Evolutionary conservation across 2,797 vertebrate species (phyloP), one percentile per base, ranked within the genome.

Genomic region (Channa striata): DNA sequence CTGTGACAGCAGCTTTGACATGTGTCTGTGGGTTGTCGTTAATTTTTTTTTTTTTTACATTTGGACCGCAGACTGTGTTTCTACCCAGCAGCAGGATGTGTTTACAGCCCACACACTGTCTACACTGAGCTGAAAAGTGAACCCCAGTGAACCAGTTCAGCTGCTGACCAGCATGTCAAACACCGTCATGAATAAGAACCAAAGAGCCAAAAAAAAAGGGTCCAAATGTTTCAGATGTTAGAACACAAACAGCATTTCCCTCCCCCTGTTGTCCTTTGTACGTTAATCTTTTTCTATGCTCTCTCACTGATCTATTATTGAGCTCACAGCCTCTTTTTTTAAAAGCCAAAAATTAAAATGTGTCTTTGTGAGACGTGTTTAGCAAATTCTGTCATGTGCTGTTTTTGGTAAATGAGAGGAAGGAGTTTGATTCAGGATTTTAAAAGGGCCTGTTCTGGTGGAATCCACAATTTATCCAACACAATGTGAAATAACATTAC

Each of bases 111-210:
- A 53, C 65, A 58, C 78, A 68, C 62, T 25, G 60, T 40, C 51
- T 13, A 9, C 58, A 68, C 11, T 5, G 12, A 33, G 42, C 23
- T 43, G 17, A 37, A 16, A 69, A 51, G 37, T 39, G 37, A 39
- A 23, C 36, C 48, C 59, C 40, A 17, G 40, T 34, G 54, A 50
- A 62, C 11, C 52, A 20, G 68, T 46, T 54, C 63, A 53, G 72
- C 64, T 58, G 78, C 81, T 79, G 81, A 72, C 64, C 77, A 51
- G 81, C 72, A 81, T 78, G 60, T 77, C 14, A 80, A 80, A 78
- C 60, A 62, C 47, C 8, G 16, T 20, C 37, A 39, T 82, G 72
- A 80, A 81, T 51, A 74, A 74, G 33, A 59, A 36, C 14, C 20
- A 7, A 1, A 20, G 21, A 19, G 30, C 47, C 39, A 30, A 56